phyloP scores from a whole-genome alignment of 2,888 invertebrate species.

The Oeneis ivallda region DNA sequence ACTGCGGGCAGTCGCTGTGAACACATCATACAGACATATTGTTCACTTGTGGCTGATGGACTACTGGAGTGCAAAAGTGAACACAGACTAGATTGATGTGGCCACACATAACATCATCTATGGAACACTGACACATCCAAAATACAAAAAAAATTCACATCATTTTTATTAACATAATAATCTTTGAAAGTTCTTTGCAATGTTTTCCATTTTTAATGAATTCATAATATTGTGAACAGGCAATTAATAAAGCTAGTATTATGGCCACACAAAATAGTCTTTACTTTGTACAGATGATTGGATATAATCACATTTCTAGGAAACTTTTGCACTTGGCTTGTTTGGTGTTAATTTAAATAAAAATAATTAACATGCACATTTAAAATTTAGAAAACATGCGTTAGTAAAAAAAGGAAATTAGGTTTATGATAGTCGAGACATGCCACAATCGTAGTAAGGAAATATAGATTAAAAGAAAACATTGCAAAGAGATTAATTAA shows the following conservation, averaged over 20 bases:
- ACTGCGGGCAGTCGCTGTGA: slow-evolving; percentile 97
- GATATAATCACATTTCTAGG: slow-evolving; percentile 19
- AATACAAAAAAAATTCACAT: slow-evolving; percentile 25
- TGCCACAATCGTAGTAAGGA: slow-evolving; percentile 52
- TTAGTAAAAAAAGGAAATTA: slow-evolving; percentile 48
- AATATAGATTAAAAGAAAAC: slow-evolving; percentile 63
- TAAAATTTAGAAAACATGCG: slow-evolving; percentile 57
- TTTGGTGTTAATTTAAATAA: slow-evolving; percentile 21
- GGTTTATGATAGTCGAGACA: slow-evolving; percentile 44
- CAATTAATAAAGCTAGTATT: slow-evolving; percentile 44
- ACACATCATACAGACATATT: slow-evolving; percentile 84
- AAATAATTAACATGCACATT: slow-evolving; percentile 33
- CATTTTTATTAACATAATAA: slow-evolving; percentile 20
- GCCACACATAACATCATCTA: slow-evolving; percentile 52
- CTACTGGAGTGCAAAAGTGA: slow-evolving; percentile 73
- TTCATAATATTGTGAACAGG: too few species aligned
- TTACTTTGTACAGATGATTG: slow-evolving; percentile 42
- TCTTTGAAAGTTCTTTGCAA: slow-evolving; percentile 65
- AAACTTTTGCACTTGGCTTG: slow-evolving; percentile 20
- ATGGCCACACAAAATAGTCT: slow-evolving; percentile 79
- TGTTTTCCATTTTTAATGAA: slow-evolving; percentile 62
- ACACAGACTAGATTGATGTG: slow-evolving; percentile 75
- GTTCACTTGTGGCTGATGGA: slow-evolving; percentile 80
- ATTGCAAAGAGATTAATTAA: slow-evolving; percentile 75
- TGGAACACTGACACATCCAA: slow-evolving; percentile 27